phyloP scores from a whole-genome alignment of 2,113 vertebrate genomes.

The Rhipidura dahli region DNA sequence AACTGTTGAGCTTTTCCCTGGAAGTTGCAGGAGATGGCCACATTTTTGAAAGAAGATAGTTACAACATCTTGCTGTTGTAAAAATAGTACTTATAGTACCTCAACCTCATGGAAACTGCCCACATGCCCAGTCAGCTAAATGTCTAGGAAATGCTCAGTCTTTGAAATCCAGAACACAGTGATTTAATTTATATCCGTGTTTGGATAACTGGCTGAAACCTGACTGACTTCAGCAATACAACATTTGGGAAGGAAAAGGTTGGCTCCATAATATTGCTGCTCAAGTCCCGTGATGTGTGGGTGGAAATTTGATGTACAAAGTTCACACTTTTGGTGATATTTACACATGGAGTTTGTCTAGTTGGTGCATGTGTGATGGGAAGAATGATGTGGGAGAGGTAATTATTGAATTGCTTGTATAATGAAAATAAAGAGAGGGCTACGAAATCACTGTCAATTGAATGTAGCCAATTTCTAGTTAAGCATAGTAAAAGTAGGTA shows the following conservation, averaged over 20 bases:
- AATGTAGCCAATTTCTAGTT: background rate
- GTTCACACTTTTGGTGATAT: background rate
- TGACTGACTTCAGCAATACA: background rate
- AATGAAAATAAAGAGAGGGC: background rate
- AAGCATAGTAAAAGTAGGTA: background rate
- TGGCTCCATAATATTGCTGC: background rate
- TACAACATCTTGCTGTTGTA: background rate
- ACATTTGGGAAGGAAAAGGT: background rate
- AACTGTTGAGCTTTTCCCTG: background rate
- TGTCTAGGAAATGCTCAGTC: background rate
- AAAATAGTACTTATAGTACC: background rate
- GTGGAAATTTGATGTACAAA: background rate
- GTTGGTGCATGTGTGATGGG: background rate
- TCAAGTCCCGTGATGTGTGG: background rate
- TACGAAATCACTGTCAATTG: background rate
- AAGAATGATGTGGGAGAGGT: background rate
- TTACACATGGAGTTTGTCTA: background rate
- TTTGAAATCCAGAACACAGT: background rate
- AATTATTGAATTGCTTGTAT: background rate
- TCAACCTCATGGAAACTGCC: background rate
- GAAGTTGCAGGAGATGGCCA: background rate
- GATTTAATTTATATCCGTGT: background rate
- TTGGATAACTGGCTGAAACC: background rate
- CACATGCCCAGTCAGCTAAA: background rate
- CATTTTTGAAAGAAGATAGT: slow-evolving; percentile 3